Evolutionary conservation across 2,113 vertebrate genomes (phyloP).

Genomic region (Macrotis lagotis): DNA sequence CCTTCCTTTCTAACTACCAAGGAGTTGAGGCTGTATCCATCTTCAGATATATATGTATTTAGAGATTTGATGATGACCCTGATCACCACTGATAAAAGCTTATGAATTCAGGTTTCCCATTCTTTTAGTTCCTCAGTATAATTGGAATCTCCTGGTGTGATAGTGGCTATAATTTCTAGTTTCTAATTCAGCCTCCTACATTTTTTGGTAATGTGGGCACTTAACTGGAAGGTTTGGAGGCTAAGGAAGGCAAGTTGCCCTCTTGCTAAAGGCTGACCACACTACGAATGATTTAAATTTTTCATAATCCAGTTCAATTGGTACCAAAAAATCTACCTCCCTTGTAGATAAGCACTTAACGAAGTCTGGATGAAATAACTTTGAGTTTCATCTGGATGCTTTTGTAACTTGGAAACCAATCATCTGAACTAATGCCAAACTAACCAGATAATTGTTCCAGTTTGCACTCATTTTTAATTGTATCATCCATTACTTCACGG

Average conservation of each 20-base stretch:
- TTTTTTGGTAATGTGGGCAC: background rate
- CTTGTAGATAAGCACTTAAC: conserved; percentile 50
- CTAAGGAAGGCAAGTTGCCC: background rate
- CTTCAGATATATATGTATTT: background rate
- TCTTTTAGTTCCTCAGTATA: background rate
- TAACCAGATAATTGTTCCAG: conserved; percentile 61
- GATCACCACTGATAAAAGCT: background rate
- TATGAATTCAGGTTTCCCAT: background rate
- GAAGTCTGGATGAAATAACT: conserved; percentile 63
- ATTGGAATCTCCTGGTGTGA: background rate
- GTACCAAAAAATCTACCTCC: conserved; percentile 42
- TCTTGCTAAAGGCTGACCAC: conserved; percentile 46
- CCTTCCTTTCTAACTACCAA: background rate
- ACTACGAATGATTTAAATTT: conserved; percentile 28
- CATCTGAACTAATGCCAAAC: conserved; percentile 63
- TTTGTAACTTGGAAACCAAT: conserved; percentile 62
- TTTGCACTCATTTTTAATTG: conserved; percentile 41
- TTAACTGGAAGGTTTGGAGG: background rate
- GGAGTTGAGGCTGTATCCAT: background rate
- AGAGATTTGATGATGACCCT: background rate
- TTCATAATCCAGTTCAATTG: conserved; percentile 53
- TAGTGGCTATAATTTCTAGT: background rate
- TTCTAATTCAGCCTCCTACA: background rate
- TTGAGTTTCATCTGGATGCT: conserved; percentile 53
- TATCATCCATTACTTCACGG: conserved; percentile 38